phyloP scores from a whole-genome alignment of 1,140 invertebrate species.

The Hylaeus volcanicus region DNA sequence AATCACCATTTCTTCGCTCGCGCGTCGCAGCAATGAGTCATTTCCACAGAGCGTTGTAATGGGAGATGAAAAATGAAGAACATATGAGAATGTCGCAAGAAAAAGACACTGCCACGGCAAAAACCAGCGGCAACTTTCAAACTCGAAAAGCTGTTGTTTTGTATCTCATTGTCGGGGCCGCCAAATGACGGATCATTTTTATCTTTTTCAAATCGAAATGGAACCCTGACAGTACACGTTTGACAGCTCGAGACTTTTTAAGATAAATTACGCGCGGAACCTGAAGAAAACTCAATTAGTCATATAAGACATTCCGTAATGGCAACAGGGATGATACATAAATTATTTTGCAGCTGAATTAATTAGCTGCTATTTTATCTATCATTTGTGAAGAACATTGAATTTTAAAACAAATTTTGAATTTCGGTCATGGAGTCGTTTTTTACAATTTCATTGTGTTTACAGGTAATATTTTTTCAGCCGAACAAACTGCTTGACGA shows the following conservation, averaged over 20 bases:
- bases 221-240: neutral
- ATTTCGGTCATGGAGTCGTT: no score
- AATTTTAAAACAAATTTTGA: no score
- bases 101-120: neutral
- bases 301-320: no score
- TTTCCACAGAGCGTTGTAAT: neutral
- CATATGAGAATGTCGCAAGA: neutral
- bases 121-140: neutral
- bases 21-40: neutral
- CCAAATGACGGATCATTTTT: neutral
- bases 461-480: neutral
- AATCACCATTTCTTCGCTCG: neutral
- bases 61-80: conserved; percentile 1
- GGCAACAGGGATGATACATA: no score
- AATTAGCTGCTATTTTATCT: no score
- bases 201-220: neutral
- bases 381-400: no score
- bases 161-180: no score
- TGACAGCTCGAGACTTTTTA: no score
- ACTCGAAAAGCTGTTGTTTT: neutral
- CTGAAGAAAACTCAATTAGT: no score
- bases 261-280: no score
- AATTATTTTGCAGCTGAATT: no score
- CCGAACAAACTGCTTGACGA: neutral
- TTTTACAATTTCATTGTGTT: neutral